Base-by-base conservation (phyloP, 92 coral and sea anemone genomes). In the Plumapathes pennacea region DNA sequence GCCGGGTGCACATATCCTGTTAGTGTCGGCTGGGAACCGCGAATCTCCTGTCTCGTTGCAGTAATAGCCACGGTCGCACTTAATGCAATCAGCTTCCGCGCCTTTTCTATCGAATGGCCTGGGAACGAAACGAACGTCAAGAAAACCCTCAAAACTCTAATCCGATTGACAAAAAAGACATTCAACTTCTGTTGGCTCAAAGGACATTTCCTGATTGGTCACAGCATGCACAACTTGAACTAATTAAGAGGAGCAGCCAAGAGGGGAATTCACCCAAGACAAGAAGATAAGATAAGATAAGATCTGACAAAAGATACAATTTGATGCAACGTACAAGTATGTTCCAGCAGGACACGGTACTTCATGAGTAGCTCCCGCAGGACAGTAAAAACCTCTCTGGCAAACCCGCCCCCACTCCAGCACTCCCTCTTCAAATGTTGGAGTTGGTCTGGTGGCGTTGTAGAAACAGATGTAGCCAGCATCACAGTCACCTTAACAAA, bases 341-440 rank as follows among this genome's bases (percentile, higher is more conserved):
- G 88, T 84, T 48, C 98, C 98, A 2, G 38, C 51, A 14, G 98
- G 98, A 52, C 98, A 92, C 0, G 71, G 76, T 44, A 47, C 23
- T 52, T 92, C 96, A 28, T 62, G 44, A 1, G 87, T 76, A 10
- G 96, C 77, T 20, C 98, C 98, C 37, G 80, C 76, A 4, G 90
- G 94, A 37, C 98, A 92, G 64, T 84, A 88, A 34, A 59, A 78
- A 0, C 98, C 98, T 6, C 60, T 57, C 20, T 28, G 42, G 40
- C 98, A 92, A 36, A 73, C 71, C 40, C 83, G 46, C 38, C 98
- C 98, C 89, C 89, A 92, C 47, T 92, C 96, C 55, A 92, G 47
- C 11, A 75, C 83, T 22, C 87, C 98, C 36, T 27, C 47, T 43
- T 88, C 89, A 67, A 36, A 92, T 20, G 96, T 86, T 18, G 98